A percentile compares a stretch with the other conserved stretches of the same genome.
These are phyloP conservation scores for Tapirus indicus DNA, from an alignment of 2,797 vertebrate genomes.

Conservation along the genomic window DNA sequence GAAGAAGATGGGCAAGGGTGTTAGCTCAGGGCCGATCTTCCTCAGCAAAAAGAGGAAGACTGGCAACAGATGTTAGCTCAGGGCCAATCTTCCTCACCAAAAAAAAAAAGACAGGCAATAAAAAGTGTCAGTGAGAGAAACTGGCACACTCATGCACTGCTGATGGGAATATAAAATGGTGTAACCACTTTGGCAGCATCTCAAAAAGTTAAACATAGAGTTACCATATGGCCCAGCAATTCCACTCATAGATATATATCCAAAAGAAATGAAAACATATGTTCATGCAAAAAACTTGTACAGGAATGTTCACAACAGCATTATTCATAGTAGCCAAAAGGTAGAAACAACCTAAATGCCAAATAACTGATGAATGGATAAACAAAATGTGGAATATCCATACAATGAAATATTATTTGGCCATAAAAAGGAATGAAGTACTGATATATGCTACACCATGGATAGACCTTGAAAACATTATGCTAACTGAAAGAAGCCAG, in stretches of 20 bases:
- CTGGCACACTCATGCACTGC: background rate
- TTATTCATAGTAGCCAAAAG: background rate
- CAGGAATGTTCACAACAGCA: background rate
- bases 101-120: background rate
- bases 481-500: slow-evolving; percentile 2
- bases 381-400: background rate
- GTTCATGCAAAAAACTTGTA: background rate
- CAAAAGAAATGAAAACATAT: slow-evolving; percentile 12
- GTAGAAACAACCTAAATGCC: background rate
- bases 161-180: background rate
- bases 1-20: too few species aligned
- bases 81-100: too few species aligned
- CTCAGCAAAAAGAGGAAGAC: too few species aligned
- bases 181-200: background rate
- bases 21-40: too few species aligned
- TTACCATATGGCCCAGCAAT: background rate
- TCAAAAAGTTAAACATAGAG: background rate
- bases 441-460: background rate
- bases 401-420: background rate
- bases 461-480: background rate
- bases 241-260: background rate
- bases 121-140: background rate
- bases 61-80: too few species aligned
- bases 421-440: background rate
- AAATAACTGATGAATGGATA: background rate